Conservation (phyloP, 2,113 vertebrate genomes). For the Regulus satrapa region DNA sequence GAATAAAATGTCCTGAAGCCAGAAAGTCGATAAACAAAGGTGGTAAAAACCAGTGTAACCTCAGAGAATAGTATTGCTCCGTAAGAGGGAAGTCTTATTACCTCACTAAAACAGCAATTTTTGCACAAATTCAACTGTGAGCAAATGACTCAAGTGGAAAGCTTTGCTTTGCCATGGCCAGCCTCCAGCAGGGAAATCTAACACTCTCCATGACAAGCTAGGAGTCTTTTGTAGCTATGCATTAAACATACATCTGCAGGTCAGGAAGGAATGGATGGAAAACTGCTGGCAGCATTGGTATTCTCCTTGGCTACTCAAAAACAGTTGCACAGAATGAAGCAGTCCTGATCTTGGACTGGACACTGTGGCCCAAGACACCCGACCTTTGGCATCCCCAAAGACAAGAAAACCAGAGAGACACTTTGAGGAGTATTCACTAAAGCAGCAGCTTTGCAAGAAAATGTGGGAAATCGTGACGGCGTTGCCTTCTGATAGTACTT, state of each 20-base stretch:
- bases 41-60: background rate
- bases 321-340: background rate
- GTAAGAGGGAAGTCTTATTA: background rate
- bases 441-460: background rate
- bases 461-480: background rate
- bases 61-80: background rate
- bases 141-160: background rate
- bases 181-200: conserved; percentile 52
- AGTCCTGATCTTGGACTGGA: background rate
- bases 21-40: background rate
- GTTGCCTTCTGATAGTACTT: background rate
- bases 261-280: background rate
- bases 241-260: conserved; percentile 34
- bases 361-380: background rate
- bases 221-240: conserved; percentile 51
- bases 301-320: background rate
- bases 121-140: background rate
- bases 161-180: conserved; percentile 21
- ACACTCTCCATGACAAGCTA: background rate
- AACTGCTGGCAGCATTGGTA: background rate
- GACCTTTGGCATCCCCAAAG: background rate
- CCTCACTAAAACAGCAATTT: background rate
- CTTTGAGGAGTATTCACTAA: background rate
- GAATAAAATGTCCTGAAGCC: background rate
- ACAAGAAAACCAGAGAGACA: background rate